Evolutionary conservation across 1,140 invertebrate species (phyloP).

Genomic region (Stegodyphus mimosarum): DNA sequence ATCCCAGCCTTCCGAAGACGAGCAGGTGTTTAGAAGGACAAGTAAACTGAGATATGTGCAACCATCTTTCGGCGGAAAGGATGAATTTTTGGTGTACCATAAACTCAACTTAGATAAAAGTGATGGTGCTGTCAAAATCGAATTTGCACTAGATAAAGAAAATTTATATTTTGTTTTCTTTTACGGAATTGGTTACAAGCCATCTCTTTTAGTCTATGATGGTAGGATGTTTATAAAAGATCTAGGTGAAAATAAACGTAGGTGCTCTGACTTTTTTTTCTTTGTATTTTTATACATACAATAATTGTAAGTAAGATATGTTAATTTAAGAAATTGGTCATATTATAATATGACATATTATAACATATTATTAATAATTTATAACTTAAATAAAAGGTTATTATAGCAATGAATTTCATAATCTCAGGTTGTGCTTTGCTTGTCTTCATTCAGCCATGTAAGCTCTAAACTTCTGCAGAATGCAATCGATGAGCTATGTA

Average conservation of each 20-base stretch:
- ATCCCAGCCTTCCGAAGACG: slow-evolving; percentile 11
- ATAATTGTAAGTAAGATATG: no score
- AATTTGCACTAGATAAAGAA: slow-evolving; percentile 23
- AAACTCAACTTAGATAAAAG: slow-evolving; percentile 4
- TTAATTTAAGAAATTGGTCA: no score
- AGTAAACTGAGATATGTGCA: background rate
- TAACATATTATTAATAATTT: no score
- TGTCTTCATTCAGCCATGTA: no score
- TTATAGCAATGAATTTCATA: no score
- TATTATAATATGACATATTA: no score
- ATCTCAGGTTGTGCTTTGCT: no score
- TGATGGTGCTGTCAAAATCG: slow-evolving; percentile 14
- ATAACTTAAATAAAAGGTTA: no score
- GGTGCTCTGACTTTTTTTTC: no score
- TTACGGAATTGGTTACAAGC: slow-evolving; percentile 45
- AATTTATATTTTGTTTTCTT: slow-evolving; percentile 23
- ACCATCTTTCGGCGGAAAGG: slow-evolving; percentile 12
- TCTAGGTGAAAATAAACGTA: background rate
- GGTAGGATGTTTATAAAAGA: slow-evolving; percentile 13
- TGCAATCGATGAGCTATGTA: no score
- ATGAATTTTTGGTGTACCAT: slow-evolving; percentile 41
- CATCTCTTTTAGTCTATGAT: slow-evolving; percentile 21
- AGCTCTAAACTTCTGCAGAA: no score
- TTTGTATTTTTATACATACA: no score
- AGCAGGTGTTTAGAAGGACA: background rate